Base-by-base conservation (phyloP, 2,113 vertebrate genomes). In the Trochalopteron elliotii region DNA sequence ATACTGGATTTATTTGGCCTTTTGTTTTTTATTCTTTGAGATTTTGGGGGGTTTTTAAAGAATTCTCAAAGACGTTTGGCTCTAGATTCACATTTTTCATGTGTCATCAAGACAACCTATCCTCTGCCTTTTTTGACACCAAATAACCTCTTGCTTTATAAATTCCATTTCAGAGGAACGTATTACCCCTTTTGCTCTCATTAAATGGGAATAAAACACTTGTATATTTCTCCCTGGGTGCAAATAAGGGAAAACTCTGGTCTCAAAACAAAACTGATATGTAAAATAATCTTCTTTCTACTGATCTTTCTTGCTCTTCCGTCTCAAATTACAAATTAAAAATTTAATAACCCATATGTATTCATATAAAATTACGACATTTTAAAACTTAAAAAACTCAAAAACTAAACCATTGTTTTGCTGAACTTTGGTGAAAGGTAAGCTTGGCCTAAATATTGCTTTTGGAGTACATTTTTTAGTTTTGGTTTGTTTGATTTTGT, bases 221-320 rank as follows among this genome's bases (percentile, higher is more conserved):
- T 94, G 92, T 49, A 22, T 96, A 90, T 93, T 94, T 92, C 88
- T 94, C 80, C 37, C 60, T 53, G 82, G 25, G 37, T 84, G 37
- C 35, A 96, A 87, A 83, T 87, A 94, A 92, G 44, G 64, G 55
- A 70, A 88, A 92, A 83, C 20, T 81, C 17, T 49, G 20, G 18
- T 86, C 88, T 92, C 78, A 88, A 97, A 95, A 91, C 93, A 97
- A 95, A 96, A 94, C 25, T 75, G 85, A 86, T 96, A 71, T 5
- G 11, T 78, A 81, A 86, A 96, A 25, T 78, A 88, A 71, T 85
- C 60, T 78, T 95, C 31, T 90, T 47, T 74, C 64, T 83, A 64
- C 85, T 95, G 85, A 94, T 86, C 83, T 92, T 92, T 83, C 59
- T n/a, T 56, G 67, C 27, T 90, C 31, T 89, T 19, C 28, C 31